A percentile compares a stretch with the other conserved stretches of the same genome.
These are phyloP conservation scores for Apamea anceps DNA, from an alignment of 2,888 invertebrate species.

Conservation along the genomic window DNA sequence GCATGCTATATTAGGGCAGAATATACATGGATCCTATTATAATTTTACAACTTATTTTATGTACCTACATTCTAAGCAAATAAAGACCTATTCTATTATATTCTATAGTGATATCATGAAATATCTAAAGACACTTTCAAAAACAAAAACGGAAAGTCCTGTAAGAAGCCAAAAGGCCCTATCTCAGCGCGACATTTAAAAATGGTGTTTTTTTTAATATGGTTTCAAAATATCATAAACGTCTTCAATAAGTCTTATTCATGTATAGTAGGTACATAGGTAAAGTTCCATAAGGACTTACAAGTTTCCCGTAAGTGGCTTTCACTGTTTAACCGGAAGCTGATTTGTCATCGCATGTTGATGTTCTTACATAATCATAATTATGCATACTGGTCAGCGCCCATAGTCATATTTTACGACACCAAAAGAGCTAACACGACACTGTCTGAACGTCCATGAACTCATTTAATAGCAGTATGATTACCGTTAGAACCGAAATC, in stretches of 20 bases:
- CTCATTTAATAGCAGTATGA: constrained; percentile 39
- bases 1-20: too few species aligned
- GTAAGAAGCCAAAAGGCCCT: too few species aligned
- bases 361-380: constrained; percentile 13
- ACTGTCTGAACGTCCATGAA: constrained; percentile 45
- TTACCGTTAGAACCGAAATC: constrained; percentile 27
- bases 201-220: not conserved
- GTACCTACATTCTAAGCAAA: too few species aligned
- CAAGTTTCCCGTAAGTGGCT: constrained; percentile 8
- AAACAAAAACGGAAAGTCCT: not conserved
- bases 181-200: too few species aligned
- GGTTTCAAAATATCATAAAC: not conserved
- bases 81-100: too few species aligned
- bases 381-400: constrained; percentile 1
- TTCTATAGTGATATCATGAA: not conserved
- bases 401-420: constrained; percentile 45
- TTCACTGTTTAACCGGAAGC: constrained; percentile 19
- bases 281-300: not conserved
- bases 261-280: not conserved
- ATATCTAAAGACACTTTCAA: not conserved
- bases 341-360: constrained; percentile 34
- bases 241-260: not conserved
- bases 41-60: too few species aligned
- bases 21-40: too few species aligned
- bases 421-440: constrained; percentile 13